These are phyloP conservation scores for Oxycera nigricornis DNA, from an alignment of 2,888 invertebrate genomes.

Conservation along the genomic window DNA sequence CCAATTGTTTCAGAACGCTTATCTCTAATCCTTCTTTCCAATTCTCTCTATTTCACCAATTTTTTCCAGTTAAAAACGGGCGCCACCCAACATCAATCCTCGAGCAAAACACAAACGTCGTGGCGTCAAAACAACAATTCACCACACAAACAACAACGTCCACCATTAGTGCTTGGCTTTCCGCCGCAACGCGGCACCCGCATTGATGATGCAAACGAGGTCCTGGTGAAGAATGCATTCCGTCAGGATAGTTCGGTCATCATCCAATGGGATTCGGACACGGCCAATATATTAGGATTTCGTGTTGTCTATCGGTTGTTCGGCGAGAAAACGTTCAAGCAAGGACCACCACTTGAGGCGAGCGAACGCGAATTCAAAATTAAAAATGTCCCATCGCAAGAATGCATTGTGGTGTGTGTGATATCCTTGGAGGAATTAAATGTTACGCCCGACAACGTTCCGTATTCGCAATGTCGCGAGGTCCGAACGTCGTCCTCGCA, in stretches of 20 bases:
- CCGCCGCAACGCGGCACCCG: slow-evolving; percentile 72
- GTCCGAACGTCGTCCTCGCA: slow-evolving; percentile 84
- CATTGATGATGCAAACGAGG: slow-evolving; percentile 74
- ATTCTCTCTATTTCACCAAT: not conserved
- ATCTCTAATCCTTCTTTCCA: slow-evolving; percentile 1
- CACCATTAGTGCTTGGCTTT: slow-evolving; percentile 76
- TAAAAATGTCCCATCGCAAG: slow-evolving; percentile 91
- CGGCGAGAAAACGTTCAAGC: slow-evolving; percentile 88
- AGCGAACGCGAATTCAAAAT: slow-evolving; percentile 92
- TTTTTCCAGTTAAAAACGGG: slow-evolving; percentile 12
- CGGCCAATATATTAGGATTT: slow-evolving; percentile 86
- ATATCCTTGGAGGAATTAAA: slow-evolving; percentile 88
- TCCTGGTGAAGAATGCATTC: slow-evolving; percentile 84
- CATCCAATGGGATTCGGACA: slow-evolving; percentile 91
- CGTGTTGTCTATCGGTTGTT: slow-evolving; percentile 88
- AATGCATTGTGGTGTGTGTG: slow-evolving; percentile 93
- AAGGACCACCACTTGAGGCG: slow-evolving; percentile 87
- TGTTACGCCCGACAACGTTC: slow-evolving; percentile 86
- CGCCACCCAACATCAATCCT: slow-evolving; percentile 40
- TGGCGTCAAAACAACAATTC: slow-evolving; percentile 54
- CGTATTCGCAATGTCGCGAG: slow-evolving; percentile 86
- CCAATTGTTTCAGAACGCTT: not conserved
- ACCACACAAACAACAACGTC: slow-evolving; percentile 66
- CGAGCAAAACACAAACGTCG: slow-evolving; percentile 62
- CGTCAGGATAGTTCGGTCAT: slow-evolving; percentile 84